phyloP scores from a whole-genome alignment of 2,113 vertebrate species.

The Pseudorasbora parva region DNA sequence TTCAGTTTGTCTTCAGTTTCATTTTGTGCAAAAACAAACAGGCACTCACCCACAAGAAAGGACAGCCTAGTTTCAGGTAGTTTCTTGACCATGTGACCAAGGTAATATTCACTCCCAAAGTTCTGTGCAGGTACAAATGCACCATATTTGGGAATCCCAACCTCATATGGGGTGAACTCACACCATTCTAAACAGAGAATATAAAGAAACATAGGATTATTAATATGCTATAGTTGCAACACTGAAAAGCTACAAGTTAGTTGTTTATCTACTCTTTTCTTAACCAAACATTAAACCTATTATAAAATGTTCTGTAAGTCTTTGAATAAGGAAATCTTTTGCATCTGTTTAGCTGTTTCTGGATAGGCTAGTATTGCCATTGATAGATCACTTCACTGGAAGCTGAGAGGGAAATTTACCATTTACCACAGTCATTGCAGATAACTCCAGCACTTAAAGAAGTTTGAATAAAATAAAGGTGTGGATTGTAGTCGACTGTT shows the following conservation, averaged over 20 bases:
- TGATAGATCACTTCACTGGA: background rate
- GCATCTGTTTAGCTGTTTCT: background rate
- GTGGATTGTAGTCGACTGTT: background rate
- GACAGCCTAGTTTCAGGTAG: constrained; percentile 83
- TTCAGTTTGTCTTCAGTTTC: background rate
- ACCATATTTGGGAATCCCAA: constrained; percentile 85
- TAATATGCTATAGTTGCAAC: background rate
- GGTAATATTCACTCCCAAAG: constrained; percentile 88
- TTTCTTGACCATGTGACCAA: constrained; percentile 81
- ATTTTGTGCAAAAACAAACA: background rate
- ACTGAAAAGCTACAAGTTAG: background rate
- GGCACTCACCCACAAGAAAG: constrained; percentile 80
- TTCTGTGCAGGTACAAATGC: constrained; percentile 79
- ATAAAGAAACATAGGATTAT: background rate
- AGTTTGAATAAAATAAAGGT: background rate
- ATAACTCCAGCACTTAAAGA: background rate
- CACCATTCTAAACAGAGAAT: constrained; percentile 78
- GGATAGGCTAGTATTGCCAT: background rate
- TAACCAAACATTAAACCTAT: background rate
- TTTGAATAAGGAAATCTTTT: background rate
- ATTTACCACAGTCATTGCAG: background rate
- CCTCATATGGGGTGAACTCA: constrained; percentile 88
- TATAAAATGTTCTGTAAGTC: background rate
- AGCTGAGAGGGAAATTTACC: background rate
- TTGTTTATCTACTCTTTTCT: too few species aligned